phyloP scores from a whole-genome alignment of 2,797 vertebrate species.

The Mico argentatus region DNA sequence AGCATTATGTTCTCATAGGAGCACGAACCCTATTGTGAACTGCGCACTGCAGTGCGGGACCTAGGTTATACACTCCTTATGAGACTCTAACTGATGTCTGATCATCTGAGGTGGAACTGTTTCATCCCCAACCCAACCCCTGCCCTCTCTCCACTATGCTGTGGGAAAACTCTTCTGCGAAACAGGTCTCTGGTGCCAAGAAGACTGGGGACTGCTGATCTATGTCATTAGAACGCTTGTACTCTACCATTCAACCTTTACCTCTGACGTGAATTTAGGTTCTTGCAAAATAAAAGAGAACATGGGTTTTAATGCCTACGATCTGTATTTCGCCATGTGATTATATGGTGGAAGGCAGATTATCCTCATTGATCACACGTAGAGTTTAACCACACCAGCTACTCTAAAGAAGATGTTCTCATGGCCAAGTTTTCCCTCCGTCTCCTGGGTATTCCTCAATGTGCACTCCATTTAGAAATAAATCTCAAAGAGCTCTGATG shows the following conservation, averaged over 20 bases:
- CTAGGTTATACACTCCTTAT: not conserved
- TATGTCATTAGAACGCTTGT: not conserved
- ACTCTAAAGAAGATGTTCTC: not conserved
- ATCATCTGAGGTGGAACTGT: not conserved
- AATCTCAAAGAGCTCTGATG: not conserved
- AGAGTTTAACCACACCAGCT: not conserved
- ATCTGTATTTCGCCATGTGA: fast-evolving
- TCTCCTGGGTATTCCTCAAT: not conserved
- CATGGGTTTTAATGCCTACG: no score
- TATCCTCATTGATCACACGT: fast-evolving
- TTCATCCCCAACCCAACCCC: not conserved
- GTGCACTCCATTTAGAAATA: not conserved
- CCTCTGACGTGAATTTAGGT: not conserved
- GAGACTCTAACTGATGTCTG: not conserved
- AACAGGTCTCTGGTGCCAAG: not conserved
- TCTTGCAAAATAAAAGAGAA: not conserved
- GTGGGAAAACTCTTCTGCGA: not conserved
- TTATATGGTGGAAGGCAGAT: fast-evolving
- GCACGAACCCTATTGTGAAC: not conserved
- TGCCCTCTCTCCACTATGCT: not conserved
- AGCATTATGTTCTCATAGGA: not conserved
- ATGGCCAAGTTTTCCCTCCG: fast-evolving
- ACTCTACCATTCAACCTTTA: not conserved
- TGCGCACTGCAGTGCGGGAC: not conserved
- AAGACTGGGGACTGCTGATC: not conserved